Percentiles rank a stretch among this genome's conserved stretches.
These are phyloP conservation scores for Andrena haemorrhoa DNA, from an alignment of 2,888 invertebrate genomes.

Conservation along the genomic window DNA sequence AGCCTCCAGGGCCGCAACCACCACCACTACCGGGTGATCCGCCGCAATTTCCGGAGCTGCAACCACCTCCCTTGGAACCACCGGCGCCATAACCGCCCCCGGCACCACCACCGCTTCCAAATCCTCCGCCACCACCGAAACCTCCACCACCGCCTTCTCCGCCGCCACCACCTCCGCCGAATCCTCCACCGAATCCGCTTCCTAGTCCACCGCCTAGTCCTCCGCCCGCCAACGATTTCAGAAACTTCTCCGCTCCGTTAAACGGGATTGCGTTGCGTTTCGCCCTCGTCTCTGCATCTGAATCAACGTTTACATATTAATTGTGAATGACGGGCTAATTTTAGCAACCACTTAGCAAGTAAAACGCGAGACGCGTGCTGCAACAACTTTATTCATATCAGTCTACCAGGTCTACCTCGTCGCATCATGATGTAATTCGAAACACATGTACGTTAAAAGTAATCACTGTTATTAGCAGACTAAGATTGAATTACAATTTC, in stretches of 20 bases:
- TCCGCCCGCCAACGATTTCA: constrained; percentile 56
- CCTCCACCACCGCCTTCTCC: constrained; percentile 18
- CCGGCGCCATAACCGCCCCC: constrained; percentile 32
- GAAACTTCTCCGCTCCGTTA: constrained; percentile 61
- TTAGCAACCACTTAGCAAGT: not conserved
- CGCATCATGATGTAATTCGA: too few species aligned
- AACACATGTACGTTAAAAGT: too few species aligned
- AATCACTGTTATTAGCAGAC: too few species aligned
- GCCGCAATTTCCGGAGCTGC: constrained; percentile 24
- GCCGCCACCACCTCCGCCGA: constrained; percentile 20
- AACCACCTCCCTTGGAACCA: constrained; percentile 29
- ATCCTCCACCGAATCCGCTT: constrained; percentile 23
- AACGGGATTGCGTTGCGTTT: constrained; percentile 37
- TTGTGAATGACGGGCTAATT: too few species aligned
- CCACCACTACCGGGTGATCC: constrained; percentile 31
- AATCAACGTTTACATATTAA: not conserved
- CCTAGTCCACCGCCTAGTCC: constrained; percentile 36
- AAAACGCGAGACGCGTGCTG: too few species aligned
- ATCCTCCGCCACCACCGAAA: not conserved
- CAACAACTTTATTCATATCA: too few species aligned
- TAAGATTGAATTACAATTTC: too few species aligned
- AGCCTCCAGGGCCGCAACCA: constrained; percentile 27
- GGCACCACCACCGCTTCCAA: not conserved
- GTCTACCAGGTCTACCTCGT: too few species aligned
- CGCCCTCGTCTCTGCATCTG: constrained; percentile 32